Conservation (phyloP, 2,113 vertebrate species). For the Chaetodon auriga region DNA sequence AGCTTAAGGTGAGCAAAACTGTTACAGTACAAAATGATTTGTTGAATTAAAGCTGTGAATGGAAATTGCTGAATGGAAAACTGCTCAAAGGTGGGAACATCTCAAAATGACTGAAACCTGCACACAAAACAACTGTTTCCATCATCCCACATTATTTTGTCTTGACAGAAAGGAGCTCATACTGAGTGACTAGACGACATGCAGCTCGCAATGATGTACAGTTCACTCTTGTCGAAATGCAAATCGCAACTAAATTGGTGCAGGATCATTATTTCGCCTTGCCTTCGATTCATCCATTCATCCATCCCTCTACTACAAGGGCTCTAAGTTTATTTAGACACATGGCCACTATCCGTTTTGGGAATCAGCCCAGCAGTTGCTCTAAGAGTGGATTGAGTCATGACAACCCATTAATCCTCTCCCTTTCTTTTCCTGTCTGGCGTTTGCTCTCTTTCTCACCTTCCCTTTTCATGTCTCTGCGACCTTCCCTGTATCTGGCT, state of each 20-base stretch:
- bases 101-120: background rate
- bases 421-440: conserved; percentile 35
- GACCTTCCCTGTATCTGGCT: conserved; percentile 64
- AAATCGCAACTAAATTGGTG: background rate
- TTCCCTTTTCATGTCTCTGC: conserved; percentile 49
- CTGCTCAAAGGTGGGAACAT: background rate
- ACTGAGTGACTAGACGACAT: background rate
- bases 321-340: conserved; percentile 36
- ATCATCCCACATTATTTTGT: background rate
- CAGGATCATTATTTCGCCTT: background rate
- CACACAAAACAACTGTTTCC: background rate
- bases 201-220: background rate
- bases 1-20: conserved; percentile 11
- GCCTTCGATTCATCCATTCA: background rate
- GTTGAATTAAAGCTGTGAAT: background rate
- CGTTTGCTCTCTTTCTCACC: conserved; percentile 51
- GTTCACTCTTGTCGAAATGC: background rate
- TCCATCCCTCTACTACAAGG: conserved; percentile 17
- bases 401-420: conserved; percentile 66
- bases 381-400: conserved; percentile 62
- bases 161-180: background rate
- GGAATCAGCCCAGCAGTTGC: conserved; percentile 43
- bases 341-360: conserved; percentile 37
- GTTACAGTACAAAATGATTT: background rate
- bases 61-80: background rate